Conservation (phyloP, 2,888 invertebrate genomes). For the Halictus quadricinctus region DNA sequence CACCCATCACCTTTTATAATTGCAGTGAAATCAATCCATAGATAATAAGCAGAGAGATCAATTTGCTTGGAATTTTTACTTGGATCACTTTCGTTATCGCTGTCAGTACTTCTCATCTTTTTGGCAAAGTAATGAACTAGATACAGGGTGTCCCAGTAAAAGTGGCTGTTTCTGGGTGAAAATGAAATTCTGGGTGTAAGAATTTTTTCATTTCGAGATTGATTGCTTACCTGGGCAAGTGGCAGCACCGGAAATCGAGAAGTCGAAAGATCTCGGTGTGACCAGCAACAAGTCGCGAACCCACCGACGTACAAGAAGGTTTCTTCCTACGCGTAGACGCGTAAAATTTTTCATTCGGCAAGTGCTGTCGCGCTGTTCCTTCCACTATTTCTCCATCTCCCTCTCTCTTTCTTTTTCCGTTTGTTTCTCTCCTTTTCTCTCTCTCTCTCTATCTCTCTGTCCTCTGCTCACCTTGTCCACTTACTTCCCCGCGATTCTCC, state of each 20-base stretch:
- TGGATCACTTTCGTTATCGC: too few species aligned
- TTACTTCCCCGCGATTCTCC: slow-evolving; percentile 52
- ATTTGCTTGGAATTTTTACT: too few species aligned
- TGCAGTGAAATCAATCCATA: too few species aligned
- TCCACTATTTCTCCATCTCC: slow-evolving; percentile 9
- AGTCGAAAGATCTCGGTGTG: slow-evolving; percentile 39
- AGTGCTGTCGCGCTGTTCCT: slow-evolving; percentile 42
- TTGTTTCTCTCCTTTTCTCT: not conserved
- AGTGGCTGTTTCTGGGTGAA: not conserved
- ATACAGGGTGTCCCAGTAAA: not conserved
- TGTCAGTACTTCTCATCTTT: too few species aligned
- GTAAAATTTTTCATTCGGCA: slow-evolving; percentile 71
- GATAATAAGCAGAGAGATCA: too few species aligned
- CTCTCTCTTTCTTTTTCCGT: not conserved
- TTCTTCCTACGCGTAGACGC: slow-evolving; percentile 59
- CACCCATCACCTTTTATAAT: too few species aligned
- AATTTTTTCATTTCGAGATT: slow-evolving; percentile 16
- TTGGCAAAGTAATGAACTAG: too few species aligned
- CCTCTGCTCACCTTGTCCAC: not conserved
- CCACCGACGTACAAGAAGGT: slow-evolving; percentile 24
- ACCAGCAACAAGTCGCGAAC: slow-evolving; percentile 63
- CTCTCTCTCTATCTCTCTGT: not conserved
- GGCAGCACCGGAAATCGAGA: slow-evolving; percentile 47
- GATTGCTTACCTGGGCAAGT: slow-evolving; percentile 41
- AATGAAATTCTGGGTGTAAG: too few species aligned